phyloP scores from a whole-genome alignment of 2,113 vertebrate genomes.

The Eira barbara region DNA sequence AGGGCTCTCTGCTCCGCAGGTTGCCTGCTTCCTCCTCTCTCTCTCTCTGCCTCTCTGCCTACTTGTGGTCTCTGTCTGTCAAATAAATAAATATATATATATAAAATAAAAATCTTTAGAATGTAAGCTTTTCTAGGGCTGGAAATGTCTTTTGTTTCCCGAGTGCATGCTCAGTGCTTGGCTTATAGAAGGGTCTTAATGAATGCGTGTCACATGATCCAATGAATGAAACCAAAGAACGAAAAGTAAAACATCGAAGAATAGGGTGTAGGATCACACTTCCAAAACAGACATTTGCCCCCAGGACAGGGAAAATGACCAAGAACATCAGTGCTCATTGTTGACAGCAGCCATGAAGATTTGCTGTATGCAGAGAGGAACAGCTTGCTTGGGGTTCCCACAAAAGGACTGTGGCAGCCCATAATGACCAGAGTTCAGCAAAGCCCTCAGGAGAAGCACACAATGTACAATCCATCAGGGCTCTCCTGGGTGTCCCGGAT shows the following conservation, averaged over 20 bases:
- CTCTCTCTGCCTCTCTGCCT: too few relatives aligned
- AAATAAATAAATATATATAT: too few relatives aligned
- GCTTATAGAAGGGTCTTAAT: neutral
- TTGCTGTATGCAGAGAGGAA: neutral
- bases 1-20: too few relatives aligned
- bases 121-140: neutral
- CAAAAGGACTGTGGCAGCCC: neutral
- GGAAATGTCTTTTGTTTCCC: neutral
- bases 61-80: too few relatives aligned
- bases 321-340: fast-evolving
- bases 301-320: neutral
- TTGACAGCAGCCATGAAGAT: neutral
- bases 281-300: neutral
- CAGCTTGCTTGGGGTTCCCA: fast-evolving
- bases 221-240: neutral
- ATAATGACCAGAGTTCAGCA: neutral
- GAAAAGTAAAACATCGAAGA: neutral
- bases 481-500: neutral
- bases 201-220: neutral
- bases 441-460: neutral
- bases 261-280: fast-evolving
- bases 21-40: too few relatives aligned
- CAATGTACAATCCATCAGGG: neutral
- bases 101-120: too few relatives aligned
- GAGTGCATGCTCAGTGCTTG: neutral